phyloP scores from a whole-genome alignment of 30 jellyfish, hydroid and myxozoan species.

The Aurelia sp. region DNA sequence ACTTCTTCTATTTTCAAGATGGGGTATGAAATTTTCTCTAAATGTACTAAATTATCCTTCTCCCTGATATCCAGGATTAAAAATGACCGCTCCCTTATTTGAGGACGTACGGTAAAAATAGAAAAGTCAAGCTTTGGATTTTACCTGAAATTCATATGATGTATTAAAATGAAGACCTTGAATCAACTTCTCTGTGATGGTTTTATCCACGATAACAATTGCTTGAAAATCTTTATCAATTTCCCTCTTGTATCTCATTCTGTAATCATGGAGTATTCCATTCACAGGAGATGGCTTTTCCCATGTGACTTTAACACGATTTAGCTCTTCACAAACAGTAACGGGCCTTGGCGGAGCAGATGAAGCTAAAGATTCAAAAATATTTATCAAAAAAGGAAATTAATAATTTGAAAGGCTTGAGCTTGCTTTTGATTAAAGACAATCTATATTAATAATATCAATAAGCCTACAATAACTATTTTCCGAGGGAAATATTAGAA shows the following conservation, averaged over 20 bases:
- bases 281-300: not conserved
- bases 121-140: not conserved
- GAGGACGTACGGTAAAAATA: no score
- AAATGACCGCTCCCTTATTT: no score
- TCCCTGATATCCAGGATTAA: no score
- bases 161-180: not conserved
- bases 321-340: not conserved
- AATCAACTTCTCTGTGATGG: not conserved
- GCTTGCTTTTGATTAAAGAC: no score
- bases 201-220: not conserved
- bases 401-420: no score
- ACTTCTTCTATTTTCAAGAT: no score
- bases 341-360: not conserved
- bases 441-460: no score
- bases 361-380: not conserved
- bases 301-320: not conserved
- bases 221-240: not conserved
- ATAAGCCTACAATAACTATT: no score
- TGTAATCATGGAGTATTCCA: not conserved
- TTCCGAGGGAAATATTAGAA: no score
- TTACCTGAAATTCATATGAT: not conserved
- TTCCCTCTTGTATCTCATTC: not conserved
- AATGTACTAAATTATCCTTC: no score
- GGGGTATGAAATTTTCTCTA: no score
- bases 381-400: no score